Evolutionary conservation across 2,888 invertebrate species (phyloP).

Genomic region (Coecobrya sp.): DNA sequence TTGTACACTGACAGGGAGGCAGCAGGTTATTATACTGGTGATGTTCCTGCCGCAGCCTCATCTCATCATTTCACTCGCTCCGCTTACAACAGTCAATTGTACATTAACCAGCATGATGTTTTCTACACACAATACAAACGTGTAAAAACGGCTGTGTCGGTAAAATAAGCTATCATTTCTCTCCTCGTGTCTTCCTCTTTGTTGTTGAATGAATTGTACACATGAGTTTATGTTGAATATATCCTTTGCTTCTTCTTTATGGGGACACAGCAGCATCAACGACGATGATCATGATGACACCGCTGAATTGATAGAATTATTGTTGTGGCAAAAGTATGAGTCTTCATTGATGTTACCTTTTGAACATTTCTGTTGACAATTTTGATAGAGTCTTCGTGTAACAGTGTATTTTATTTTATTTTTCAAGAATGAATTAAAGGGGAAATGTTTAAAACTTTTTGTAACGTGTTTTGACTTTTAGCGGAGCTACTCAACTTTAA

Average conservation of each 20-base stretch:
- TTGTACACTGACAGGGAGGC: constrained; percentile 42
- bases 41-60: constrained; percentile 15
- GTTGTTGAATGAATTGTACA: constrained; percentile 42
- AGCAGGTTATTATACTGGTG: constrained; percentile 50
- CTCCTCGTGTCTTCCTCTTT: constrained; percentile 56
- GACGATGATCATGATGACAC: constrained; percentile 21
- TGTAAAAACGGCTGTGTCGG: constrained; percentile 54
- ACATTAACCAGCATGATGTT: constrained; percentile 58
- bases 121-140: constrained; percentile 24
- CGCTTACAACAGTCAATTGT: constrained; percentile 44
- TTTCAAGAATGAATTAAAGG: constrained; percentile 9
- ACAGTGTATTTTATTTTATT: constrained; percentile 27
- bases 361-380: constrained; percentile 40
- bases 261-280: neutral
- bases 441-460: neutral
- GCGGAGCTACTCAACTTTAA: neutral
- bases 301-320: constrained; percentile 60
- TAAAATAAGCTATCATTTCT: constrained; percentile 66
- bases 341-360: neutral
- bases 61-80: constrained; percentile 40
- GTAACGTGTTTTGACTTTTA: constrained; percentile 29
- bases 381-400: constrained; percentile 23
- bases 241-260: constrained; percentile 12
- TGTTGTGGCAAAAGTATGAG: neutral
- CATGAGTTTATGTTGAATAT: neutral